Evolutionary conservation across 2,888 invertebrate genomes (phyloP), one percentile per base, ranked within the genome.

Genomic region (Megaustenia siamemsis): DNA sequence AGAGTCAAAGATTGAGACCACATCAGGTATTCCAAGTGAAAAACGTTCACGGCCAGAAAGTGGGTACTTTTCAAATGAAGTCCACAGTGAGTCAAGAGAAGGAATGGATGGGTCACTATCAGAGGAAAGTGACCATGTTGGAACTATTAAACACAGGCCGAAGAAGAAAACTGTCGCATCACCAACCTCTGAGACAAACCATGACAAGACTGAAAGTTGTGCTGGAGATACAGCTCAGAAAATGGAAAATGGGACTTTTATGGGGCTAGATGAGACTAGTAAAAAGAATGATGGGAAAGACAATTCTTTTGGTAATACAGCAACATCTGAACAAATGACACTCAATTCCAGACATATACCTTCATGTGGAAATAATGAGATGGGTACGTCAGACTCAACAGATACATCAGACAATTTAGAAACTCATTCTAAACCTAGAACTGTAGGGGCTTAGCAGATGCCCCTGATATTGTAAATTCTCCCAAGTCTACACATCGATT

Each of bases 41-140:
- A 43, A 38, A 32, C 53, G 85, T 24, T 84, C 82, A n/a, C 87
- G 89, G 1, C 88, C 89, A 21, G 89, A 88, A 68, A 89, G 89
- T 82, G 89, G 89, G 35, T 87, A 88, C 86, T 89, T 88, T 83
- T 89, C 90, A 60, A 87, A 88, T 63, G 88, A 89, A 71, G 87
- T 88, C 28, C 88, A 88, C 69, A 84, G 88, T 45, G 88, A 88
- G 43, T 86, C 86, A 32, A 73, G 89, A 12, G 88, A 88, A 49
- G 89, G 87, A 71, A 89, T 89, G 79, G 88, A 88, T 75, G 89
- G 88, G 21, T 88, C 86, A 4, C 69, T 86, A 69, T 86, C 83
- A 8, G 76, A 86, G 32, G 83, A 82, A 43, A 86, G 86, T 82
- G 86, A 87, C 28, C 85, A 87, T 53, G 82, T 43, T 5, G 82